Base-by-base conservation (phyloP, 2,888 invertebrate genomes). In the Shargacucullia verbasci region DNA sequence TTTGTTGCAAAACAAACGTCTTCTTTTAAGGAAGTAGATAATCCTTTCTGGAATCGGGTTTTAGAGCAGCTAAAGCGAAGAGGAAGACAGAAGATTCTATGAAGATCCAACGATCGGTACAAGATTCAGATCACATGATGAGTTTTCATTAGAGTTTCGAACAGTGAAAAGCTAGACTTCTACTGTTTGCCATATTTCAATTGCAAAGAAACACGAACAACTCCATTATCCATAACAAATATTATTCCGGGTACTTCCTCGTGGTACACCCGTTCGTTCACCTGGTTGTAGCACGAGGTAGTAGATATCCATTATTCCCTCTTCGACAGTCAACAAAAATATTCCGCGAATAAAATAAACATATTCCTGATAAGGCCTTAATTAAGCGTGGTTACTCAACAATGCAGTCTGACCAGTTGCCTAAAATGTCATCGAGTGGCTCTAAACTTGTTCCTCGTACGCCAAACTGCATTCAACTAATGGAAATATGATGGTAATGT, bases 321-420 rank as follows among this genome's bases (percentile, higher is more conserved):
- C 20, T 20, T 4, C 20, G 4, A 3, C 20, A 2, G 20, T 20
- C 4, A 20, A 20, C 20, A 20, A 20, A 20, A 20, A 20, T 20
- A 20, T 58, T 69, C 64, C 10, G 14, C 20, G 57, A 66, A 69
- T 52, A 46, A 44, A 53, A 69, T 50, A 39, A 46, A 49, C 58
- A n/a, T 15, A 43, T 5, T 29, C 34, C 58, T 44, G 35, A 33
- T 50, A 60, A 41, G 35, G 45, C 47, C 15, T 56, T 69, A 58
- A 67, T 70, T 53, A 58, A 63, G 66, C 45, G 60, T 66, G 44
- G 64, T 60, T 63, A 63, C 50, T 39, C 58, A 76, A 66, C 50
- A 75, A 77, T 79, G 79, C 61, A 61, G 76, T 78, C 39, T 25
- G 66, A 65, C 71, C 48, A 63, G 72, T 72, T 69, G 39, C 35